Evolutionary conservation across 2,113 vertebrate genomes (phyloP).

Genomic region (Leucopsar rothschildi): DNA sequence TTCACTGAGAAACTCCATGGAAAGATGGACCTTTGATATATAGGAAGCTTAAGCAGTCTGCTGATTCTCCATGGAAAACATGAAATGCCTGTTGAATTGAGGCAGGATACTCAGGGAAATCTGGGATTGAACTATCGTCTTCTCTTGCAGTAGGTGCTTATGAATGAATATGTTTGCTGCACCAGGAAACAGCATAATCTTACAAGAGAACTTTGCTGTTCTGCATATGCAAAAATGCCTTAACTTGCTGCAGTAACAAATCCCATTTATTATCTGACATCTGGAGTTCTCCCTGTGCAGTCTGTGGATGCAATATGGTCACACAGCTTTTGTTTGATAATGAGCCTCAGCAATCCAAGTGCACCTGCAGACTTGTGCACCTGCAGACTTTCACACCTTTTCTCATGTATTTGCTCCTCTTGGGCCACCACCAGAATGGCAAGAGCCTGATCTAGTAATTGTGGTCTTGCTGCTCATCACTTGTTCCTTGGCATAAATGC

Average conservation of each 20-base stretch:
- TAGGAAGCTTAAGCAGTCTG: background rate
- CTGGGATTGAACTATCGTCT: background rate
- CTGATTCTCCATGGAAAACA: background rate
- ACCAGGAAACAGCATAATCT: background rate
- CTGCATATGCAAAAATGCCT: background rate
- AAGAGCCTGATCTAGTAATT: background rate
- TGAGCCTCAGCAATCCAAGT: too few relatives aligned
- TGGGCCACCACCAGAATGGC: background rate
- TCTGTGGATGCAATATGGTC: background rate
- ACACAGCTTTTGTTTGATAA: background rate
- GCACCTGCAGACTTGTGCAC: too few relatives aligned
- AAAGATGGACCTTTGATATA: background rate
- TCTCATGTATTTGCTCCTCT: background rate
- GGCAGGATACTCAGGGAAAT: background rate
- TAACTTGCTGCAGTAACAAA: background rate
- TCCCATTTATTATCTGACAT: background rate
- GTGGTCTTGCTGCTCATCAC: background rate
- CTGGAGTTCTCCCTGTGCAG: background rate
- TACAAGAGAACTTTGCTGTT: background rate
- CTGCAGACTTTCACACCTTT: background rate
- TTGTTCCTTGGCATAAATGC: background rate
- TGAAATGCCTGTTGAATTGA: background rate
- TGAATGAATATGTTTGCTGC: accelerated
- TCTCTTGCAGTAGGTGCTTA: background rate
- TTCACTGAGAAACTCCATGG: background rate